These are phyloP conservation scores for Gallinago jamesoni DNA, from an alignment of 2,113 vertebrate genomes.

Conservation along the genomic window DNA sequence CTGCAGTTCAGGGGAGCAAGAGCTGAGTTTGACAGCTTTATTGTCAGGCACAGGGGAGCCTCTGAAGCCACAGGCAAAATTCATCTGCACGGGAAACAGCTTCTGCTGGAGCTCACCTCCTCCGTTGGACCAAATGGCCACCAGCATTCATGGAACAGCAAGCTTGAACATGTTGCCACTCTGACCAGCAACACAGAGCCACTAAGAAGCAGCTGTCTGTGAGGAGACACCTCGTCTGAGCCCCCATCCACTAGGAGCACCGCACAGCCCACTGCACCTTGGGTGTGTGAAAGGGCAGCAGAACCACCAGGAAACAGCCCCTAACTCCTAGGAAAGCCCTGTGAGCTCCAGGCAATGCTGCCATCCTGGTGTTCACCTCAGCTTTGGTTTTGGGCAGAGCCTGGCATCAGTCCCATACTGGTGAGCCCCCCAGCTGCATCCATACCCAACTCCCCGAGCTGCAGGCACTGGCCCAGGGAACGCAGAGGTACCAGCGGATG, in stretches of 20 bases:
- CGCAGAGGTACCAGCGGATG: rapidly evolving
- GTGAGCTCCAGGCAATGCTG: not conserved
- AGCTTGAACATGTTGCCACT: rapidly evolving
- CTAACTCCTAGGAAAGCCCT: rapidly evolving
- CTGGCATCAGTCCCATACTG: not conserved
- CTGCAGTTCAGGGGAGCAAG: not conserved
- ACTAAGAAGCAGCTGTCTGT: too few species aligned
- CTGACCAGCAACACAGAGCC: too few species aligned
- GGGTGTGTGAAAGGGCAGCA: rapidly evolving
- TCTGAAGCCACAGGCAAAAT: too few species aligned
- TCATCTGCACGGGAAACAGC: not conserved
- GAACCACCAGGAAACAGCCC: too few species aligned
- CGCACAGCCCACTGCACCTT: not conserved
- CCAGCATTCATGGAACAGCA: rapidly evolving
- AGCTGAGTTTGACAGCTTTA: not conserved
- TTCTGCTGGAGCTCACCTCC: not conserved
- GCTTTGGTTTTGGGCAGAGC: not conserved
- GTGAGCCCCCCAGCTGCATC: not conserved
- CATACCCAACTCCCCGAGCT: not conserved
- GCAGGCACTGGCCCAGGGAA: not conserved
- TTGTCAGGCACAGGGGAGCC: not conserved
- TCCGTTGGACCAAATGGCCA: not conserved
- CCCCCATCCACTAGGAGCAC: rapidly evolving
- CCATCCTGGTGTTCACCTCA: not conserved
- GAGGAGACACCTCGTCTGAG: too few species aligned